phyloP scores from a whole-genome alignment of 1,140 invertebrate species.

The Drosophila sturtevanti region DNA sequence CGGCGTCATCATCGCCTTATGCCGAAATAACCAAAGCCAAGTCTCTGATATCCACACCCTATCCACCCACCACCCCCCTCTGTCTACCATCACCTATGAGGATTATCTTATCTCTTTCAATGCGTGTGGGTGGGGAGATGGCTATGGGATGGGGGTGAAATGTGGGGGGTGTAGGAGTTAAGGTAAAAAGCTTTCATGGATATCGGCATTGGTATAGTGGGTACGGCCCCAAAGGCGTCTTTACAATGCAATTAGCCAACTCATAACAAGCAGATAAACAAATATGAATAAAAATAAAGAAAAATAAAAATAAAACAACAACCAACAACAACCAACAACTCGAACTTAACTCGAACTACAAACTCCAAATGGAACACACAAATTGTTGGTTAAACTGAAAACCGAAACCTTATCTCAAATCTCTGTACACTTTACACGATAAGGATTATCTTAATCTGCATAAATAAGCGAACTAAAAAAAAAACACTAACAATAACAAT shows the following conservation, averaged over 20 bases:
- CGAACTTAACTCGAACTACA: background rate
- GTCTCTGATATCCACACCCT: slow-evolving; percentile 32
- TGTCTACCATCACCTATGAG: slow-evolving; percentile 17
- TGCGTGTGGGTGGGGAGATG: background rate
- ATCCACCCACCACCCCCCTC: background rate
- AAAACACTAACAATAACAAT: slow-evolving; percentile 15
- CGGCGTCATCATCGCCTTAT: slow-evolving; percentile 55
- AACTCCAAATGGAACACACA: slow-evolving; percentile 16
- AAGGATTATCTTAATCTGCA: slow-evolving; percentile 82
- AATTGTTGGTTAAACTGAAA: background rate
- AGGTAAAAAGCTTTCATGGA: background rate
- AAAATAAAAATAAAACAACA: slow-evolving; percentile 14
- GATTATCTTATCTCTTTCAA: slow-evolving; percentile 70
- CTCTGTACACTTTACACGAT: slow-evolving; percentile 54
- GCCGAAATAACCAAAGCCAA: slow-evolving; percentile 50
- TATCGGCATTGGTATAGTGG: background rate
- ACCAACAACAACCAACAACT: background rate
- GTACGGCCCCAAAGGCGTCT: slow-evolving; percentile 43
- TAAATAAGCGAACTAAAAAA: slow-evolving; percentile 63
- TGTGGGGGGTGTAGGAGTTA: slow-evolving; percentile 3
- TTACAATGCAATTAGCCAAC: slow-evolving; percentile 60
- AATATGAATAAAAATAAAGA: slow-evolving; percentile 25
- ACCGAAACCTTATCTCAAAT: slow-evolving; percentile 58
- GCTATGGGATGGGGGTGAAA: background rate
- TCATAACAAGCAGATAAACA: slow-evolving; percentile 19